phyloP scores from a whole-genome alignment of 2,113 vertebrate genomes.

The Larimichthys crocea region DNA sequence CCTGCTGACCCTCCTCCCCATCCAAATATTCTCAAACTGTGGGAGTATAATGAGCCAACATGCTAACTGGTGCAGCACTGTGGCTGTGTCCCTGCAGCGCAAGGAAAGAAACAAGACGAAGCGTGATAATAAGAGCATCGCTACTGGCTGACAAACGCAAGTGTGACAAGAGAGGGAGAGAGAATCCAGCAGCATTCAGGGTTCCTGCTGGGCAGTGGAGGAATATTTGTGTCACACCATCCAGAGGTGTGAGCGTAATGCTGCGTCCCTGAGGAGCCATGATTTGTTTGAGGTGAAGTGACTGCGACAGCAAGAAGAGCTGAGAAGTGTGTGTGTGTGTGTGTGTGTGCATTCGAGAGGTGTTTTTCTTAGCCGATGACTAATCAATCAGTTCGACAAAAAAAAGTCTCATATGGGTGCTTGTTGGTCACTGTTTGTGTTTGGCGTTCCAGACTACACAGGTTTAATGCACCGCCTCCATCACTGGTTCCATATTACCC shows the following conservation, averaged over 20 bases:
- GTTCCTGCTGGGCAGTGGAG: slow-evolving; percentile 48
- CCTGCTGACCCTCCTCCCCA: neutral
- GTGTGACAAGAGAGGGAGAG: slow-evolving; percentile 37
- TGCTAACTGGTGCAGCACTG: slow-evolving; percentile 16
- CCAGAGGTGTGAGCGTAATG: slow-evolving; percentile 59
- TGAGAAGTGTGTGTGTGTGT: neutral
- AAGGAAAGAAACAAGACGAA: slow-evolving; percentile 21
- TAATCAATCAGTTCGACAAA: neutral
- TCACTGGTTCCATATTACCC: no score
- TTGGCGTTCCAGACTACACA: no score
- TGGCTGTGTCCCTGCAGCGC: slow-evolving; percentile 15
- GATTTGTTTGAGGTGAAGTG: slow-evolving; percentile 43
- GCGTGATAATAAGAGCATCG: slow-evolving; percentile 20
- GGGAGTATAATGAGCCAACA: slow-evolving; percentile 8
- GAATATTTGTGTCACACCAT: slow-evolving; percentile 61
- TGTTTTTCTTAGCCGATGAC: neutral
- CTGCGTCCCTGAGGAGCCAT: slow-evolving; percentile 31
- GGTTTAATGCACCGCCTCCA: neutral
- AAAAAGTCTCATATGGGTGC: neutral
- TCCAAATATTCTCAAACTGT: slow-evolving; percentile 15
- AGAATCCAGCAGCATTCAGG: slow-evolving; percentile 38
- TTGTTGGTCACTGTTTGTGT: neutral
- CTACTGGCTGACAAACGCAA: slow-evolving; percentile 37
- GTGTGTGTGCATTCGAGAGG: neutral
- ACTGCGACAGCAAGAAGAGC: slow-evolving; percentile 14